Base-by-base conservation (phyloP, 2,113 vertebrate genomes). In the Benitochromis conjunctus region DNA sequence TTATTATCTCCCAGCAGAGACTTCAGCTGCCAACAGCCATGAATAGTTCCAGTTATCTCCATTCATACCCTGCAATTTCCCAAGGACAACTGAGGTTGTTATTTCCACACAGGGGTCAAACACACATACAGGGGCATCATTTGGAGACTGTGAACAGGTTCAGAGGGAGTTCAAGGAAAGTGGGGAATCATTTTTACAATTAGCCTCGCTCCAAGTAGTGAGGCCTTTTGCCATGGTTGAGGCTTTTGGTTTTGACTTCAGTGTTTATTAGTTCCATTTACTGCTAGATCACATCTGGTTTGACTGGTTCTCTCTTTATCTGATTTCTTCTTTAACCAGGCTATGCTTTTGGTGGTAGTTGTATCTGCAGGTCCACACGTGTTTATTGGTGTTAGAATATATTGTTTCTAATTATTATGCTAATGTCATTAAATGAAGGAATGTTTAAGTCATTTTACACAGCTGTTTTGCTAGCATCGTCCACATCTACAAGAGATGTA, bases 121-220 rank as follows among this genome's bases (percentile, higher is more conserved):
- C 53, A 57, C 84, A 87, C 88, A 89, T 55, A 55, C 31, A 3
- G 56, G 88, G 88, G 56, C 89, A 71, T 89, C 83, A 77, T 87
- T 87, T 90, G 38, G 91, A 85, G 31, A 58, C 11, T 57, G 48
- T 31, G 62, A 51, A 56, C 13, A 83, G 87, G 94, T 92, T 95
- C 94, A 93, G 46, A 43, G n/a, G 57, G 77, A 93, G 94, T 93
- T 95, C 92, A 94, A 88, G 88, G 91, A 79, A 92, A 88, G 53
- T 82, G 64, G 57, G 83, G 74, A 87, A 79, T 90, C 83, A 78
- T 92, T 94, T 92, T 87, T 84, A 82, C 55, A 88, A 93, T 93
- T 91, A 84, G 85, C 48, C 69, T 34, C 8, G 21, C 80, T 83
- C 31, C 66, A 89, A 89, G 62, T 88, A 43, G 55, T 24, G 54